Base-by-base conservation (phyloP, 2,113 vertebrate genomes). In the Pterocles burchelli region DNA sequence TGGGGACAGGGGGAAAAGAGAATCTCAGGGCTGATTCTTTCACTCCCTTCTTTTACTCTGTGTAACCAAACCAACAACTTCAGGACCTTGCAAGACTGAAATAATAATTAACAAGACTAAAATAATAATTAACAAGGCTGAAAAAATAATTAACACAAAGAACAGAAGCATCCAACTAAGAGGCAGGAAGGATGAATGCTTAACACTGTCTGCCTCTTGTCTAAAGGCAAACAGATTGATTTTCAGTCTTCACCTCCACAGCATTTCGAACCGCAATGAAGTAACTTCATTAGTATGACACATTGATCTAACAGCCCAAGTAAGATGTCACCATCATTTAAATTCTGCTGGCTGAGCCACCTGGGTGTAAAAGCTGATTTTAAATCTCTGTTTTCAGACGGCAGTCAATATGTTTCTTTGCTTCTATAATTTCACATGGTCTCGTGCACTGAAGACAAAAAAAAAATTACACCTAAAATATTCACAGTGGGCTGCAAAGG, bases 141-240 rank as follows among this genome's bases (percentile, higher is more conserved):
- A 52, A 52, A 52, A 13, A 52, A 52, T 52, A 52, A 49, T 34
- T 51, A 49, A 70, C 34, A 25, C 17, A 31, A 52, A 38, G 57
- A 62, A 13, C 28, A 43, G 17, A 67, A 72, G n/a, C 24, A 31
- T 28, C 65, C 81, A 55, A 36, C 16, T 8, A 72, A 57, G 34
- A 52, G 62, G 29, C 34, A 52, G 43, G 10, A 54, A 57, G 21
- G 26, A 75, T 11, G 7, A 67, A 31, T 41, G 45, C 68, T 85
- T 57, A 65, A 41, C 49, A 17, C 20, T 15, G 1, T 19, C 21
- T 83, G 29, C 24, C 54, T 79, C 78, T 63, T 58, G 33, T 76
- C 66, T 45, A 9, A 85, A 94, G 81, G 52, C 25, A 81, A 84
- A 59, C 52, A 89, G 71, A 92, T 91, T 82, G 78, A 85, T 91